Evolutionary conservation across 2,113 vertebrate genomes (phyloP).

Genomic region (Tauraco erythrolophus): DNA sequence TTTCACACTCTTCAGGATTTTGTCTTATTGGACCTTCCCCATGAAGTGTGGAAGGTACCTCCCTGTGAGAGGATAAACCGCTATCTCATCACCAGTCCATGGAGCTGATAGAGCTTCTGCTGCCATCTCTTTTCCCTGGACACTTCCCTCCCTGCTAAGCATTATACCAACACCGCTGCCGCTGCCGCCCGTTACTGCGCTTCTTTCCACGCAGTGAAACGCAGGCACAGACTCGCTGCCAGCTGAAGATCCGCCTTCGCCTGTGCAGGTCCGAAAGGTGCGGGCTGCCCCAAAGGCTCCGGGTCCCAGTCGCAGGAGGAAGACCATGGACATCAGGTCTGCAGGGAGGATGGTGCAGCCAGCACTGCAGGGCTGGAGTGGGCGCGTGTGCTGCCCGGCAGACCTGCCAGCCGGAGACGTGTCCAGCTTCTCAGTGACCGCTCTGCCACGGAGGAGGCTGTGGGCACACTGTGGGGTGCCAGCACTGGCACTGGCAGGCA

Average conservation of each 20-base stretch:
- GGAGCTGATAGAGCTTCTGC: not conserved
- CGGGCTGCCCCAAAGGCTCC: not conserved
- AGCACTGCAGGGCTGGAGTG: not conserved
- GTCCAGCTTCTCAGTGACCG: not conserved
- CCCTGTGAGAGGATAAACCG: slow-evolving; percentile 4
- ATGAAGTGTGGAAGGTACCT: not conserved
- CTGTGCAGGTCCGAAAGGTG: not conserved
- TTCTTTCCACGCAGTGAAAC: not conserved
- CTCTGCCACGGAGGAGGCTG: not conserved
- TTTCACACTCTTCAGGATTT: not conserved
- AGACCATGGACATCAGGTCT: not conserved
- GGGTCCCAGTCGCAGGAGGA: not conserved
- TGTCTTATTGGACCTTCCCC: not conserved
- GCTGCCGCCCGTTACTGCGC: not conserved
- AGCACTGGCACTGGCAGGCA: not conserved
- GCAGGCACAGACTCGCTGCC: not conserved
- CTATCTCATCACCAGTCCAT: not conserved
- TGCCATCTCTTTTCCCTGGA: slow-evolving; percentile 5
- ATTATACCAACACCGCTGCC: not conserved
- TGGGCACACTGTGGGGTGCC: not conserved
- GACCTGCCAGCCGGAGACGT: not conserved
- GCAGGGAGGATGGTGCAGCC: not conserved
- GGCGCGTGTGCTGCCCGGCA: not conserved
- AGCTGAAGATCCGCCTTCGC: not conserved
- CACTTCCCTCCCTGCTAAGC: not conserved